Evolutionary conservation across 2,113 vertebrate genomes (phyloP).

Genomic region (Ginglymostoma cirratum): DNA sequence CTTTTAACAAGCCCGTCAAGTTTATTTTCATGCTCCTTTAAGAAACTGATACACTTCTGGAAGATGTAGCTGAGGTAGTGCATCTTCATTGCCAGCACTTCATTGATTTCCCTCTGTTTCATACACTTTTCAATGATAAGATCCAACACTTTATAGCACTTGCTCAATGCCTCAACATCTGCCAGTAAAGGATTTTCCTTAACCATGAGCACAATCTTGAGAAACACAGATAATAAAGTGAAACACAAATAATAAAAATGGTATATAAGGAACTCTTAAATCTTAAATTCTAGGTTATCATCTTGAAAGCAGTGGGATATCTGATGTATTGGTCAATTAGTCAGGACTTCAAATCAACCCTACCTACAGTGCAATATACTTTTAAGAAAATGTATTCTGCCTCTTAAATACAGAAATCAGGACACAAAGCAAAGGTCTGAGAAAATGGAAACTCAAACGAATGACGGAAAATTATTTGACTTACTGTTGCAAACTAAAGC

Average conservation of each 20-base stretch:
- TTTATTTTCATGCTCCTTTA: conserved; percentile 79
- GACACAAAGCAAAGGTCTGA: neutral
- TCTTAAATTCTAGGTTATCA: neutral
- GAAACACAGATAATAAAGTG: conserved; percentile 41
- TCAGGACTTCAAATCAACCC: neutral
- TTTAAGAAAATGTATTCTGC: neutral
- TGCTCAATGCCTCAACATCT: conserved; percentile 72
- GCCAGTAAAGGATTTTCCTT: conserved; percentile 84
- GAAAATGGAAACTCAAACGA: neutral
- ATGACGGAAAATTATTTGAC: neutral
- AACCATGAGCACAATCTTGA: conserved; percentile 81
- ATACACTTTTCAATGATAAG: conserved; percentile 93
- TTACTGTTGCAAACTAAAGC: neutral
- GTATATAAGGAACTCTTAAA: neutral
- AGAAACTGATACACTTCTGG: conserved; percentile 76
- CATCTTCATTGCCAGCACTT: conserved; percentile 98
- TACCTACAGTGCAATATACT: neutral
- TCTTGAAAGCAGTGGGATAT: neutral
- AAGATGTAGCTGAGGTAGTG: conserved; percentile 91
- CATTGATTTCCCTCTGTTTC: conserved; percentile 96
- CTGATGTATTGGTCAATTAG: neutral
- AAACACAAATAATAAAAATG: neutral
- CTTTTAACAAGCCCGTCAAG: conserved; percentile 82
- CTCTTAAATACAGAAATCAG: neutral
- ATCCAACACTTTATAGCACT: conserved; percentile 84